phyloP scores from a whole-genome alignment of 1,140 invertebrate genomes.

The Drosophila willistoni region DNA sequence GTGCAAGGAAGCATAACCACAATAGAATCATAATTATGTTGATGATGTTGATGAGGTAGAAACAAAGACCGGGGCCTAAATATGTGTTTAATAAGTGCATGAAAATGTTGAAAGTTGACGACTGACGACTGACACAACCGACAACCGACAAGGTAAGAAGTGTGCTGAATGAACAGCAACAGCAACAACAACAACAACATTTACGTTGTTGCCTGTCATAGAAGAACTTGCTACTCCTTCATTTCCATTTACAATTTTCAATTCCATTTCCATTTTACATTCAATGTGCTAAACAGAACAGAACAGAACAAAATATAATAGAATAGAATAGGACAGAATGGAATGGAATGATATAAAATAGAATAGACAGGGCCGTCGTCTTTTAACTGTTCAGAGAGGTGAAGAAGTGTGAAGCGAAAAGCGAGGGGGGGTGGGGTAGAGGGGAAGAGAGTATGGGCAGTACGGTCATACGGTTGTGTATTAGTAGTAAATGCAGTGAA shows the following conservation, averaged over 20 bases:
- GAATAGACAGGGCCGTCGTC: slow-evolving; percentile 45
- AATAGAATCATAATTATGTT: slow-evolving; percentile 35
- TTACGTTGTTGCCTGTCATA: slow-evolving; percentile 52
- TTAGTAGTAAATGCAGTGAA: slow-evolving; percentile 16
- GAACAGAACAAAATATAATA: slow-evolving; percentile 39
- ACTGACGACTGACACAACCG: slow-evolving; percentile 11
- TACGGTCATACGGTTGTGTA: slow-evolving; percentile 1
- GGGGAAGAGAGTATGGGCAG: not conserved
- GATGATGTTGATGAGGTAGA: slow-evolving; percentile 39
- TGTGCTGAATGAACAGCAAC: slow-evolving; percentile 4
- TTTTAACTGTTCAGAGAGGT: slow-evolving; percentile 44
- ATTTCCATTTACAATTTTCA: slow-evolving; percentile 8
- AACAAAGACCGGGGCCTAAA: slow-evolving; percentile 36
- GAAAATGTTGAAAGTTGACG: slow-evolving; percentile 37
- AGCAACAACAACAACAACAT: no score
- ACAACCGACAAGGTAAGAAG: slow-evolving; percentile 11
- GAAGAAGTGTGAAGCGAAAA: not conserved
- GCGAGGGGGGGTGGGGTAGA: not conserved
- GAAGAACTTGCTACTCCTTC: slow-evolving; percentile 47
- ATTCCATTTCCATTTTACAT: slow-evolving; percentile 33
- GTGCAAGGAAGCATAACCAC: slow-evolving; percentile 70
- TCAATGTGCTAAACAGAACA: slow-evolving; percentile 74
- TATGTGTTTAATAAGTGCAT: slow-evolving; percentile 54
- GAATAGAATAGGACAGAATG: slow-evolving; percentile 19
- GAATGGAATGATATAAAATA: slow-evolving; percentile 13